Conservation (phyloP, 2,113 vertebrate genomes). For the Syngnathus typhle region DNA sequence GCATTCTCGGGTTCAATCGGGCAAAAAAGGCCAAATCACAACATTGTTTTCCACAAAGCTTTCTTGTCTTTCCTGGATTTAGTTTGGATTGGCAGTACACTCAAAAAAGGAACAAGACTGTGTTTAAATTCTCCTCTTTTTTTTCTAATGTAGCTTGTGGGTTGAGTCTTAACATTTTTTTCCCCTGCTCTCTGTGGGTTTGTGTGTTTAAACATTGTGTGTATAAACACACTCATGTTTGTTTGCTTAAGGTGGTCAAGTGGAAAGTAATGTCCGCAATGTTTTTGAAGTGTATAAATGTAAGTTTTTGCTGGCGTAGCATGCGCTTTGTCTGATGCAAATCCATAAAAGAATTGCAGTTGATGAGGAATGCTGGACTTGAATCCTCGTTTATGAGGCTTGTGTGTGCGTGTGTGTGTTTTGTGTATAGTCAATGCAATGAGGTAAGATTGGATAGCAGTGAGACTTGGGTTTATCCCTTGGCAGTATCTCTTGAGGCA, state of each 20-base stretch:
- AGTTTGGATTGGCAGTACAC: conserved; percentile 50
- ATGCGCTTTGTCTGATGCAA: not conserved
- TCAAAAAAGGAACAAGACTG: conserved; percentile 18
- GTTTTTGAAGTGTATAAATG: conserved; percentile 7
- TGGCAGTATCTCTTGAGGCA: conserved; percentile 59
- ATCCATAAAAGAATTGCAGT: conserved; percentile 12
- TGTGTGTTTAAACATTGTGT: conserved; percentile 2
- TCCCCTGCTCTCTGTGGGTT: conserved; percentile 19
- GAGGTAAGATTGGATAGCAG: conserved; percentile 58
- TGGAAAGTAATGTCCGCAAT: not conserved
- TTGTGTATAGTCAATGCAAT: conserved; percentile 29
- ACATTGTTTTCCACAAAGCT: conserved; percentile 53
- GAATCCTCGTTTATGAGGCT: conserved; percentile 9
- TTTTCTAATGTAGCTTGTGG: conserved; percentile 31
- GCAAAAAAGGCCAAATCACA: conserved; percentile 20
- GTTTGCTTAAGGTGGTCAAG: not conserved
- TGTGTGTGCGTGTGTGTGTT: conserved; percentile 5
- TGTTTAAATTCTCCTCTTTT: conserved; percentile 44
- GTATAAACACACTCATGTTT: not conserved
- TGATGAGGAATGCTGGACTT: conserved; percentile 27
- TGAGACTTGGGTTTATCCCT: conserved; percentile 64
- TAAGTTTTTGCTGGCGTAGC: conserved; percentile 10
- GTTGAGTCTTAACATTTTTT: conserved; percentile 16
- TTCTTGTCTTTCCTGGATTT: conserved; percentile 38
- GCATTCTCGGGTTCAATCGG: conserved; percentile 34